Base-by-base conservation (phyloP, 2,113 vertebrate genomes). In the Centropus bengalensis region DNA sequence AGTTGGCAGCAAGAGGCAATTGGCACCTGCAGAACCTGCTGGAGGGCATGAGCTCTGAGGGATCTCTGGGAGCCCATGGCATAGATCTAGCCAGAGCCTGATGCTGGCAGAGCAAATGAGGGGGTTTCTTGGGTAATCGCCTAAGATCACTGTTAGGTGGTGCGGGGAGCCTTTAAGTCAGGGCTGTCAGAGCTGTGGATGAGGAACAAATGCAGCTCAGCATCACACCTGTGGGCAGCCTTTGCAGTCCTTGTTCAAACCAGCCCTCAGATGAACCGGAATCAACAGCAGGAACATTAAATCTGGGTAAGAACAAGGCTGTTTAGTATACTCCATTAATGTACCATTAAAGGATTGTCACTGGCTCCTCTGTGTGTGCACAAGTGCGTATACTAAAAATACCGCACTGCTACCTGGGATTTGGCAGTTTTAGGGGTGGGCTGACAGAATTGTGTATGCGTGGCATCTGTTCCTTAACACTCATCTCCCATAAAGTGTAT, bases 161-260 rank as follows among this genome's bases (percentile, higher is more conserved):
- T 12, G 15, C 32, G 54, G 85, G 49, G 19, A 75, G 45, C 11
- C 44, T 75, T 36, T 67, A 70, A 70, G 60, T 60, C 45, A 54
- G 1, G 2, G 19, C 26, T 59, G 4, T 24, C 0, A 0, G 26
- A 33, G 20, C 27, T 40, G 28, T 23, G 49, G 23, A 20, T 15
- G 7, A 80, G 24, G 19, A 15, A 60, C 30, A 68, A 7, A 2
- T n/a, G 38, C 8, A 64, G 20, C 24, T 44, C 42, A 21, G 32
- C 47, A 30, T 51, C 52, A 36, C 52, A 10, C 5, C 20, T 42
- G 4, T 2, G 17, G 56, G 54, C 24, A 79, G n/a, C 47, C 19
- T 13, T 20, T 40, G n/a, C 6, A 83, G 40, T 11, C 14, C 20
- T 30, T 52, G 22, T 14, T 71, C 56, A 63, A 67, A 81, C 6